A percentile compares a stretch with the other conserved stretches of the same genome.
phyloP scores from a whole-genome alignment of 2,113 vertebrate genomes.

The Vireo altiloquus region DNA sequence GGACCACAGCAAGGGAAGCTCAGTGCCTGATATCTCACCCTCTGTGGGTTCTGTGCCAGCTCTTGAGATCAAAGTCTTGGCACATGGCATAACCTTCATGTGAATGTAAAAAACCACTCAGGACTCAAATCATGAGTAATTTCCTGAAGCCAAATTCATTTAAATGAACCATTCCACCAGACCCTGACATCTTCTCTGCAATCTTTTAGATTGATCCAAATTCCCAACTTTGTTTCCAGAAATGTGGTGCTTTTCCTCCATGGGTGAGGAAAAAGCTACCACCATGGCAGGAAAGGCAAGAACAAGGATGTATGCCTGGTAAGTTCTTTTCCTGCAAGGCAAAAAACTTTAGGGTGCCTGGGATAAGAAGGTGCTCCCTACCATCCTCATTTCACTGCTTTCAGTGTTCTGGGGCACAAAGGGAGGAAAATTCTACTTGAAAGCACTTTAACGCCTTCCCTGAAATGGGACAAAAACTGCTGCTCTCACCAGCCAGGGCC shows the following conservation, averaged over 20 bases:
- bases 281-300: background rate
- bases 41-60: background rate
- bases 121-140: background rate
- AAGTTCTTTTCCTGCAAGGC: background rate
- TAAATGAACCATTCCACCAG: background rate
- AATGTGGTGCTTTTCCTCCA: background rate
- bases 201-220: background rate
- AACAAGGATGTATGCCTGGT: background rate
- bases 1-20: background rate
- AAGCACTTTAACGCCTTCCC: background rate
- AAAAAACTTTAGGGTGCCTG: background rate
- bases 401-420: background rate
- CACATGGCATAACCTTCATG: accelerated
- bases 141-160: background rate
- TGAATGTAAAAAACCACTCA: background rate
- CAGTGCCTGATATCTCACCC: background rate
- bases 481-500: background rate
- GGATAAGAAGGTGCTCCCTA: background rate
- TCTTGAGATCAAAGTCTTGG: background rate
- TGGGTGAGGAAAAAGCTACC: background rate
- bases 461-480: background rate
- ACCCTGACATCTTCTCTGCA: background rate
- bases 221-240: background rate
- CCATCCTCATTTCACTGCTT: background rate
- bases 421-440: background rate